A percentile compares a stretch with the other conserved stretches of the same genome.
Evolutionary conservation across 1,140 invertebrate species (phyloP).

Genomic region (Oryctes rhinoceros): DNA sequence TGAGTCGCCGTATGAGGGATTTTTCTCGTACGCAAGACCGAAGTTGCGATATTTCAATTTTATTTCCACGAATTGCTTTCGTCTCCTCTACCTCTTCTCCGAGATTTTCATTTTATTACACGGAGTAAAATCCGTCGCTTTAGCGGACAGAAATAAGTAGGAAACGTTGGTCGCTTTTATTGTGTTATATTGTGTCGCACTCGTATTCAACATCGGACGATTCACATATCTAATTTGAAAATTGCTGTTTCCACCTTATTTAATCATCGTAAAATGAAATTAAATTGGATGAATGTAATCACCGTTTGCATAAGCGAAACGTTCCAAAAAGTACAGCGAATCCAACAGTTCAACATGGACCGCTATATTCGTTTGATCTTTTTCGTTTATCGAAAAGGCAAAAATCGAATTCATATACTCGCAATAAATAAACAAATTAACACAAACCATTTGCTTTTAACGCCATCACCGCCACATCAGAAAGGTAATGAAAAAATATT

Average conservation of each 20-base stretch:
- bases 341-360: no score
- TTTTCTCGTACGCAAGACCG: neutral
- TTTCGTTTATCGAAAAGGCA: no score
- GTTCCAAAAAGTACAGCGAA: no score
- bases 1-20: slow-evolving; percentile 5
- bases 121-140: neutral
- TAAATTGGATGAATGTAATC: no score
- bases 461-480: neutral
- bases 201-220: no score
- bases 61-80: slow-evolving; percentile 7
- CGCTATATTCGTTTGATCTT: no score
- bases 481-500: slow-evolving; percentile 9
- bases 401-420: no score
- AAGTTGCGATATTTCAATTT: slow-evolving; percentile 27
- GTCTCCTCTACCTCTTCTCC: neutral
- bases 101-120: neutral
- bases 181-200: neutral
- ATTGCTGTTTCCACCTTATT: no score
- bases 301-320: no score
- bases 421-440: slow-evolving; percentile 33
- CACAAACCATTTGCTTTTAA: slow-evolving; percentile 7
- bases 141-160: neutral
- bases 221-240: no score
- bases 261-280: no score
- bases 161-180: neutral